Base-by-base conservation (phyloP, 2,888 invertebrate genomes). In the Blera fallax region DNA sequence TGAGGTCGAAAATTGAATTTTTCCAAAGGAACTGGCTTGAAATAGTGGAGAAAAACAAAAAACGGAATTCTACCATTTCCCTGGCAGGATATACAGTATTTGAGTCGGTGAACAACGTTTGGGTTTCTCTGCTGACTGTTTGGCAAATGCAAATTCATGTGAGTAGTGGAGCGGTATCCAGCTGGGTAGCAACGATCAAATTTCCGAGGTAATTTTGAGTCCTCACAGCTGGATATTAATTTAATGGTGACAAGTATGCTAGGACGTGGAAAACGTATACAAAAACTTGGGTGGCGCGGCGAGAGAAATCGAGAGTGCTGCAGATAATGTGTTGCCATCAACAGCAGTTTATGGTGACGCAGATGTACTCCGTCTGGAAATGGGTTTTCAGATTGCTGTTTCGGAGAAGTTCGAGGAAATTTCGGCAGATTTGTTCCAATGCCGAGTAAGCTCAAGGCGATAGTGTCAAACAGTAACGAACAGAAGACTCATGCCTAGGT, bases 1-100 rank as follows among this genome's bases (percentile, higher is more conserved):
- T 85, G 85, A 81, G 76, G 81, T 81, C 76, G 85, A 85, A 85
- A 85, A 85, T 85, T 85, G 80, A 85, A 72, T 67, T 72, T 73
- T 73, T 81, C 67, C 76, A 67, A 52, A 60, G 65, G 10, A 18
- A 52, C 16, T 67, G 29, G 18, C 14, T 65, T 34, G 48, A 37
- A 29, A 50, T 8, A 18, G n/a, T 27, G 45, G 3, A 56, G 6
- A 21, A 21, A 37, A 40, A 21, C 34, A 18, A 78, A 79, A 43
- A 80, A 80, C 60, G 65, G 60, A 32, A 64, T 64, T 56, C 11
- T 48, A 62, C 48, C 43, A 3, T 29, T 18, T 29, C 56, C 43
- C 62, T 37, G 16, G 8, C 56, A 54, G 54, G 43, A 37, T 21
- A 21, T n/a, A n/a, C n/a, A n/a, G n/a, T 45, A 11, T 34, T 16